Evolutionary conservation across 2,113 vertebrate species (phyloP), one percentile per base, ranked within the genome.

Genomic region (Rhizomys pruinosus): DNA sequence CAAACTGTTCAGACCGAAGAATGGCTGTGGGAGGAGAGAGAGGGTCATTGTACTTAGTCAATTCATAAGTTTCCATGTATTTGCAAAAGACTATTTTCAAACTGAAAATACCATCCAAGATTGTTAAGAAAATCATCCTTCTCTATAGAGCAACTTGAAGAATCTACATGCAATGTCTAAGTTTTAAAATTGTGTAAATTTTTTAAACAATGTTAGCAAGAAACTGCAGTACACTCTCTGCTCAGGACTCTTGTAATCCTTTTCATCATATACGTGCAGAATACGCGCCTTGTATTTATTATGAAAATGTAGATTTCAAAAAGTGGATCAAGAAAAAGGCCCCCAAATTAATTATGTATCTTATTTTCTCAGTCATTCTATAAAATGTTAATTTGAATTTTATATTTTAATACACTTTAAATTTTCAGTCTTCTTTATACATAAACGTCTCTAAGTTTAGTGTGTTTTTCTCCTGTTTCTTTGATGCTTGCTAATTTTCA

Each of bases 401-500:
- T 76, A 72, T 59, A 59, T 27, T 91, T 91, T 32, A 42, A 42
- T 89, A 66, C 5, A 72, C 13, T 76, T 71, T 66, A 19, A 78
- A 42, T 81, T 77, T 90, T 87, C 72, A 79, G 4, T 76, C 8
- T 55, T 78, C n/a, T 90, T 39, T 89, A 84, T 34, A 89, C 37
- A 44, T 47, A 84, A 71, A 55, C 79, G 8, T 87, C 44, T 68
- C 17, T 72, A 42, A 59, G n/a, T 1, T 72, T 4, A 55, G 11
- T 72, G 2, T 57, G 16, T n/a, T 87, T 91, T 90, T 85, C 22
- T 59, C n/a, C 29, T 63, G 5, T 59, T 87, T 71, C 7, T 87
- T 90, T 90, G n/a, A 25, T 61, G 84, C 77, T 59, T 92, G 22
- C 73, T 52, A 52, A 76, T 79, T 92, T 91, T 91, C 39, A 91